phyloP scores from a whole-genome alignment of 1,140 invertebrate species.

The Eurosta solidaginis region DNA sequence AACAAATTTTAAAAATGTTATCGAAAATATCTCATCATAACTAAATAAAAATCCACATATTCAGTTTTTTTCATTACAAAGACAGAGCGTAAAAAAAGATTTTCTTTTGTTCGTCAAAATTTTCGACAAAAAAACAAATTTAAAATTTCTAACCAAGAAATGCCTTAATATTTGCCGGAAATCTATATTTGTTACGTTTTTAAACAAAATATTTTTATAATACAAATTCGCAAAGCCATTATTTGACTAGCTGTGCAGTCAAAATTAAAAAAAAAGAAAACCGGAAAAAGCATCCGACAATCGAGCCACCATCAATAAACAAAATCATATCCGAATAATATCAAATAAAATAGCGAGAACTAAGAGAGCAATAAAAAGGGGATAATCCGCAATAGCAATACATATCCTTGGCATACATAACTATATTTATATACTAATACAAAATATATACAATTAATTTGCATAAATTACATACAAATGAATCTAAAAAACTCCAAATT shows the following conservation, averaged over 20 bases:
- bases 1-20: neutral
- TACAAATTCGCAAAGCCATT: neutral
- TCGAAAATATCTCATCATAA: conserved; percentile 4
- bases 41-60: neutral
- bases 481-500: conserved; percentile 59
- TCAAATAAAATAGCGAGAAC: neutral
- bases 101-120: conserved; percentile 29
- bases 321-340: no score
- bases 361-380: neutral
- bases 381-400: no score
- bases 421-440: no score
- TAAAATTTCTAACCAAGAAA: conserved; percentile 23
- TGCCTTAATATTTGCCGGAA: conserved; percentile 3
- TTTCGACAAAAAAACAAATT: conserved; percentile 28
- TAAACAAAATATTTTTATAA: conserved; percentile 22
- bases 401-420: neutral
- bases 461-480: no score
- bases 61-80: conserved; percentile 22
- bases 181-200: neutral
- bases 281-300: no score
- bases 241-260: neutral
- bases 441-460: no score
- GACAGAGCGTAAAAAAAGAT: conserved; percentile 14
- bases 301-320: neutral
- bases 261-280: conserved; percentile 4